Conservation (phyloP, 2,113 vertebrate genomes). For the Tyto alba region DNA sequence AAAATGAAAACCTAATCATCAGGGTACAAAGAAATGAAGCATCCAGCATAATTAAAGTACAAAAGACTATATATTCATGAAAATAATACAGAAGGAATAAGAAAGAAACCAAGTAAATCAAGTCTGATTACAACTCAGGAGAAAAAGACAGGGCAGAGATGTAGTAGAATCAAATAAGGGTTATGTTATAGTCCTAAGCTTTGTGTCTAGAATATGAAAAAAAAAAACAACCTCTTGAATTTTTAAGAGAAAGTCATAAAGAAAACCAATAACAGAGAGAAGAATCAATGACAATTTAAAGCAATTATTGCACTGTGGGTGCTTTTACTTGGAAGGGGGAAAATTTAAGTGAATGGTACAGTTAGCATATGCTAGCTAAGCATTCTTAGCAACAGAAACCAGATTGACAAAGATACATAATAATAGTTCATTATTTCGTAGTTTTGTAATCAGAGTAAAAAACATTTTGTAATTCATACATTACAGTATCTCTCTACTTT, state of each 20-base stretch:
- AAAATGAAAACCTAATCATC: neutral
- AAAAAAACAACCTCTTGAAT: neutral
- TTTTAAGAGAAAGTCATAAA: neutral
- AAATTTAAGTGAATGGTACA: neutral
- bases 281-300: neutral
- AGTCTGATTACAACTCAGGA: neutral
- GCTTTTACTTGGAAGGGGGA: neutral
- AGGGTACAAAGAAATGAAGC: neutral
- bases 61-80: neutral
- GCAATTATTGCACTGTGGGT: neutral
- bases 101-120: neutral
- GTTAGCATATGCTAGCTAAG: neutral
- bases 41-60: neutral
- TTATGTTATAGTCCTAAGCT: neutral
- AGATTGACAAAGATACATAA: neutral
- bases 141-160: neutral
- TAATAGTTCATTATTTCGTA: neutral
- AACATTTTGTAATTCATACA: neutral
- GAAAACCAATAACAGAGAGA: neutral
- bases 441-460: neutral
- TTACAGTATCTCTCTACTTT: neutral
- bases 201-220: neutral
- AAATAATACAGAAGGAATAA: neutral
- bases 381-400: neutral
- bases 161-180: neutral